phyloP scores from a whole-genome alignment of 35 echinoderm and acorn worm species.

The Lytechinus pictus region DNA sequence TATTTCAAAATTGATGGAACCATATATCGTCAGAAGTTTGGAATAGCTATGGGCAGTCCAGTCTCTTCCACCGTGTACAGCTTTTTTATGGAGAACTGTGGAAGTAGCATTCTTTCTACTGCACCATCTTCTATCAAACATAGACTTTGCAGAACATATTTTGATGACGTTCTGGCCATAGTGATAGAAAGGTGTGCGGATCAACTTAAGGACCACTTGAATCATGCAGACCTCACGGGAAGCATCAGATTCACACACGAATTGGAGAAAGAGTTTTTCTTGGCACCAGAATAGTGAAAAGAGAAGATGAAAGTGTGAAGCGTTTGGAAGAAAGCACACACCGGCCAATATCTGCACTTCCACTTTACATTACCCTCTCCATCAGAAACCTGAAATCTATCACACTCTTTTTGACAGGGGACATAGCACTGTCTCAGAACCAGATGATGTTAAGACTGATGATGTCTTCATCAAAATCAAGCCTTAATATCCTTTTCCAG shows the following conservation, averaged over 20 bases:
- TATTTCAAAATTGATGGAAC: conserved; percentile 40
- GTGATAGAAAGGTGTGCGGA: neutral
- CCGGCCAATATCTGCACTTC: neutral
- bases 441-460: no score
- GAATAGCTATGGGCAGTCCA: conserved; percentile 44
- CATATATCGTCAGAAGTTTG: conserved; percentile 3
- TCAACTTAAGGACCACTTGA: neutral
- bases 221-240: neutral
- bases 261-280: neutral
- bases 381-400: neutral
- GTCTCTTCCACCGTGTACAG: neutral
- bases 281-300: neutral
- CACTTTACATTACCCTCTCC: neutral
- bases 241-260: neutral
- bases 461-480: no score
- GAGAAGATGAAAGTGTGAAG: neutral
- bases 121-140: no score
- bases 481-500: no score
- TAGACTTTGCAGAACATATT: neutral
- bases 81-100: no score
- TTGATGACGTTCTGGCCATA: neutral
- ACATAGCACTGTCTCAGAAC: no score
- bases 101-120: no score
- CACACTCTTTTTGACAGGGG: neutral
- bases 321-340: neutral